Evolutionary conservation across 2,797 vertebrate species (phyloP).

Genomic region (Chloroceryle inda): DNA sequence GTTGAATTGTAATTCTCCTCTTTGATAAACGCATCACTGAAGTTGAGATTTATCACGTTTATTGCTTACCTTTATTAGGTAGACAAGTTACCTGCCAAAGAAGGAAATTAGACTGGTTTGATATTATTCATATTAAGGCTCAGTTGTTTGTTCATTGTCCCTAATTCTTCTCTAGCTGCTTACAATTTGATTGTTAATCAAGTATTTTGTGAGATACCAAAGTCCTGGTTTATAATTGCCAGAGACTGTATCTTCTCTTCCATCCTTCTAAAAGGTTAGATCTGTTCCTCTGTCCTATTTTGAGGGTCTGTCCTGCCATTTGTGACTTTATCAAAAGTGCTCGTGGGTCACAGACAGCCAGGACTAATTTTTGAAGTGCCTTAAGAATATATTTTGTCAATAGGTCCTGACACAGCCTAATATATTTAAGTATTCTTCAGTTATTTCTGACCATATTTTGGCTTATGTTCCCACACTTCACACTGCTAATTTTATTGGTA

Average conservation of each 20-base stretch:
- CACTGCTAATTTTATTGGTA: not conserved
- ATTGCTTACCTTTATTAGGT: constrained; percentile 57
- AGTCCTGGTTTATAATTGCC: constrained; percentile 8
- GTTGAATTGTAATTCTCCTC: constrained; percentile 39
- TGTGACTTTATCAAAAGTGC: not conserved
- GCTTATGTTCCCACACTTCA: not conserved
- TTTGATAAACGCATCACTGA: constrained; percentile 49
- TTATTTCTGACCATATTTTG: not conserved
- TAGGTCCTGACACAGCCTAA: not conserved
- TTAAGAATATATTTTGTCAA: not conserved
- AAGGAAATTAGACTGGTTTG: constrained; percentile 46
- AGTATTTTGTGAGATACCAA: constrained; percentile 22
- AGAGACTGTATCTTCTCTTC: not conserved
- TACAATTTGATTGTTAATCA: constrained; percentile 38
- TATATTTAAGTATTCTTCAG: not conserved
- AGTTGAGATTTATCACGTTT: constrained; percentile 37
- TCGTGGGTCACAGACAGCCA: fast-evolving
- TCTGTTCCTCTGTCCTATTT: not conserved
- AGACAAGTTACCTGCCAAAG: constrained; percentile 62
- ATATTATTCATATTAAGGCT: constrained; percentile 53
- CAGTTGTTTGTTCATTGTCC: constrained; percentile 49
- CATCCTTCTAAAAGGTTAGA: not conserved
- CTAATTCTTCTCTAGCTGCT: constrained; percentile 44
- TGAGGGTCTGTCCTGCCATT: not conserved
- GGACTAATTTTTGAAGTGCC: not conserved